phyloP scores from a whole-genome alignment of 64 coral and sea anemone species.

The Acropora yongei region DNA sequence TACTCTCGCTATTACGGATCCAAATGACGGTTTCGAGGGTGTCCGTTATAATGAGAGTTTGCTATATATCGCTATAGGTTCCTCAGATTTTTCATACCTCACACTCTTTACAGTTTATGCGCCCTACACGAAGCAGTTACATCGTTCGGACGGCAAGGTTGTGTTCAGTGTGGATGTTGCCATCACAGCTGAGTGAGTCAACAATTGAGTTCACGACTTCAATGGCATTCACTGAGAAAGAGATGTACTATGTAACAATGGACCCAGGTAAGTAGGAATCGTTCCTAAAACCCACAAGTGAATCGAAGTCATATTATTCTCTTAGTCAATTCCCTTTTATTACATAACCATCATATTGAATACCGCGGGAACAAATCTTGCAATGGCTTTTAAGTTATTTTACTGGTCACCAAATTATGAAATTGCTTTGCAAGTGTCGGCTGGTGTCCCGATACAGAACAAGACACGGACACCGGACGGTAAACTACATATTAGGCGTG shows the following conservation, averaged over 20 bases:
- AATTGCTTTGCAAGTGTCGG: too few species aligned
- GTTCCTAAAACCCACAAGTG: background rate
- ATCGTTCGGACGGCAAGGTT: constrained; percentile 43
- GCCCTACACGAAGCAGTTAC: constrained; percentile 74
- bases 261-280: constrained; percentile 63
- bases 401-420: too few species aligned
- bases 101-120: constrained; percentile 62
- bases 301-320: background rate
- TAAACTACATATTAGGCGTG: too few species aligned
- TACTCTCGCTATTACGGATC: too few species aligned
- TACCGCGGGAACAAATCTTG: background rate
- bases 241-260: constrained; percentile 69
- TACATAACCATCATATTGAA: background rate
- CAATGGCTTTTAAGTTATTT: background rate
- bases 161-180: constrained; percentile 70
- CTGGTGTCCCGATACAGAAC: too few species aligned
- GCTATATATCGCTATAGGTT: too few species aligned
- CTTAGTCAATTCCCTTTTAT: constrained; percentile 5
- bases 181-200: constrained; percentile 42
- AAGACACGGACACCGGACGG: background rate
- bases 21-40: too few species aligned
- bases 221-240: constrained; percentile 68
- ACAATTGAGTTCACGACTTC: constrained; percentile 63
- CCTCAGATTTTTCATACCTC: too few species aligned
- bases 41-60: too few species aligned